phyloP scores from a whole-genome alignment of 1,140 invertebrate species.

The Camponotus vicinus region DNA sequence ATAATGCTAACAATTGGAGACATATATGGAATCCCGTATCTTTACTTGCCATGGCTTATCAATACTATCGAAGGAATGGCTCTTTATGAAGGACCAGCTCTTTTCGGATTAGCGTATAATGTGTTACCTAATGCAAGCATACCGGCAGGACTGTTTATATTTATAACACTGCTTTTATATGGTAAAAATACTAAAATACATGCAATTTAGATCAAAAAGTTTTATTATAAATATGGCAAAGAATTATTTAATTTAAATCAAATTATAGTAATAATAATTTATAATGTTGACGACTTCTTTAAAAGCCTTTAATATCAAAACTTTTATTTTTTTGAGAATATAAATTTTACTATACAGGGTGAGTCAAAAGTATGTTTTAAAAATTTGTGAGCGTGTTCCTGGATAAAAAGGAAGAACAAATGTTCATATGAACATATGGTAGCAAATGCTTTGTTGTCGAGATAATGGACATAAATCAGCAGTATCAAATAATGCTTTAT shows the following conservation, averaged over 20 bases:
- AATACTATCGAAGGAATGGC: slow-evolving; percentile 75
- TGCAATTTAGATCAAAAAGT: not conserved
- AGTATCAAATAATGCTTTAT: too few relatives aligned
- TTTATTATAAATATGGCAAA: not conserved
- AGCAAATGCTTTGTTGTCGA: too few relatives aligned
- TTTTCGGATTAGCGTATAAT: slow-evolving; percentile 65
- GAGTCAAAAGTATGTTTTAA: too few relatives aligned
- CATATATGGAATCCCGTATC: slow-evolving; percentile 73
- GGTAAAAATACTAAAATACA: slow-evolving; percentile 66
- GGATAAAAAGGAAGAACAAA: too few relatives aligned
- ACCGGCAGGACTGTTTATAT: slow-evolving; percentile 66
- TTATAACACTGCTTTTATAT: slow-evolving; percentile 73
- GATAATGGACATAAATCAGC: too few relatives aligned
- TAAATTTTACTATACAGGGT: not conserved
- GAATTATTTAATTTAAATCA: not conserved
- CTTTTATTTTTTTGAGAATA: not conserved
- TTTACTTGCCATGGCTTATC: slow-evolving; percentile 78
- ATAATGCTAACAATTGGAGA: slow-evolving; percentile 72
- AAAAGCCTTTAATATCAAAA: not conserved
- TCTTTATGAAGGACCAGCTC: slow-evolving; percentile 72
- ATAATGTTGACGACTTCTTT: not conserved
- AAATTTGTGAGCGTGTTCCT: too few relatives aligned
- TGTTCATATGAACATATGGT: too few relatives aligned
- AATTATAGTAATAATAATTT: not conserved
- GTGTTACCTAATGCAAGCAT: slow-evolving; percentile 70